A percentile compares a stretch with the other conserved stretches of the same genome.
Conservation (phyloP, 2,797 vertebrate species). For the Dallia pectoralis region DNA sequence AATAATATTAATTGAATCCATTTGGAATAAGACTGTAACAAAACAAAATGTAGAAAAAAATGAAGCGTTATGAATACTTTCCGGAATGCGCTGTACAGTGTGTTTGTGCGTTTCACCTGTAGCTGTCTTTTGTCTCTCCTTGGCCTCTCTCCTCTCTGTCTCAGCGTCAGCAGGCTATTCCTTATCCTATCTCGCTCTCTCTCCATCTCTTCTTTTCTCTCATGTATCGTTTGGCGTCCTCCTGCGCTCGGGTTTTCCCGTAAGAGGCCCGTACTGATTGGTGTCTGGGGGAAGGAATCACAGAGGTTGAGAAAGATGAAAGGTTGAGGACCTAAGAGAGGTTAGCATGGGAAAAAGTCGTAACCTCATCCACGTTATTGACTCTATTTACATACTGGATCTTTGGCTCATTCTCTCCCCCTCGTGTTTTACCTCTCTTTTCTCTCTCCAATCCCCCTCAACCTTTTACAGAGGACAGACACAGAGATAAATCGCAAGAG, state of each 20-base stretch:
- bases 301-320: conserved; percentile 19
- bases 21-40: too few species aligned
- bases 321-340: conserved; percentile 52
- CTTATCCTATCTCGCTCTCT: conserved; percentile 84
- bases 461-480: neutral
- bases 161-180: conserved; percentile 75
- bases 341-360: conserved; percentile 63
- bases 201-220: conserved; percentile 90
- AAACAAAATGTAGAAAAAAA: too few species aligned
- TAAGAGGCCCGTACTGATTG: conserved; percentile 90
- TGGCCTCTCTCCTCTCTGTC: conserved; percentile 85
- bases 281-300: conserved; percentile 69
- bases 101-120: conserved; percentile 69
- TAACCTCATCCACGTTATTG: neutral
- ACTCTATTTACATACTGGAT: neutral
- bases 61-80: too few species aligned
- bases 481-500: neutral
- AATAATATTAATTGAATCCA: too few species aligned
- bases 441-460: neutral
- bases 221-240: conserved; percentile 89
- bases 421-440: neutral
- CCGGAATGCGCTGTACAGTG: too few species aligned
- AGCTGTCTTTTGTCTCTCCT: conserved; percentile 81
- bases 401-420: neutral
- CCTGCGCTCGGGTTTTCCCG: conserved; percentile 93